phyloP scores from a whole-genome alignment of 2,113 vertebrate genomes.

The Grammomys surdaster region DNA sequence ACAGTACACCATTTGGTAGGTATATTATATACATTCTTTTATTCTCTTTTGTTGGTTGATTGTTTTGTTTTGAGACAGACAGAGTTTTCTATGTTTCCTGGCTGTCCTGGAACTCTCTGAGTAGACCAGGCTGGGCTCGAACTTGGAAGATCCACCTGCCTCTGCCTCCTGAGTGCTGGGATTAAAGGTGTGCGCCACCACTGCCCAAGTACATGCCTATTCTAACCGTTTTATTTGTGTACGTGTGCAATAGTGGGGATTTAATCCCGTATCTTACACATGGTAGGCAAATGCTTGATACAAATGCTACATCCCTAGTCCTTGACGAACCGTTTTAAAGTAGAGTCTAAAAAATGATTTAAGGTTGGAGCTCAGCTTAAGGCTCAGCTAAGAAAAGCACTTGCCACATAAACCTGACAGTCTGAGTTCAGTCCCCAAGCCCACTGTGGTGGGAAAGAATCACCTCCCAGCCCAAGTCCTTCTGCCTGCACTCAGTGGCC shows the following conservation, averaged over 20 bases:
- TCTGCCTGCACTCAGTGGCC: neutral
- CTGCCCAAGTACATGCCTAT: neutral
- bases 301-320: neutral
- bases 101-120: neutral
- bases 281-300: neutral
- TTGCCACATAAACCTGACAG: neutral
- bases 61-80: neutral
- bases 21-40: neutral
- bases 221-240: neutral
- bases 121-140: neutral
- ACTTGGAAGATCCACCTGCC: neutral
- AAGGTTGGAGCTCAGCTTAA: neutral
- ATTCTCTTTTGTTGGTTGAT: neutral
- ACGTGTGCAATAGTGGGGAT: neutral
- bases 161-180: neutral
- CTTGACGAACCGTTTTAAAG: conserved; percentile 59
- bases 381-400: neutral
- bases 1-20: neutral
- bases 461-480: neutral
- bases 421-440: neutral
- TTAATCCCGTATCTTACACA: neutral
- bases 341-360: conserved; percentile 50
- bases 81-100: neutral
- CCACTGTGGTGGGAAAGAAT: neutral
- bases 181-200: neutral